Conservation (phyloP, 2,888 invertebrate genomes). For the Nomada flava region DNA sequence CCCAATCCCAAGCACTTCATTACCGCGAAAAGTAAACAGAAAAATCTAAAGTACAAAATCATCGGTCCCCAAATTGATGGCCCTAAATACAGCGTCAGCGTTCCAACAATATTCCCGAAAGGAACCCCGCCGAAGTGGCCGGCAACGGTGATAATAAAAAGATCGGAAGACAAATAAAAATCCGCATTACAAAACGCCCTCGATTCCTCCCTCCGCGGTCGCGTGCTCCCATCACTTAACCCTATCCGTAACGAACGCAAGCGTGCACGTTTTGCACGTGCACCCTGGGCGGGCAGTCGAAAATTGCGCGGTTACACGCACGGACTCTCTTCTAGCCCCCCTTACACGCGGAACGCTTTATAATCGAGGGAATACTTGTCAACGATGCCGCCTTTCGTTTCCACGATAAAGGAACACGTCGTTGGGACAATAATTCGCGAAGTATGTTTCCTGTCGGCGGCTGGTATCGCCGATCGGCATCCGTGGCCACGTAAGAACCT, state of each 20-base stretch:
- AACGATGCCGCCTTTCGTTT: slow-evolving; percentile 56
- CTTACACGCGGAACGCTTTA: neutral
- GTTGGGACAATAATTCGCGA: slow-evolving; percentile 64
- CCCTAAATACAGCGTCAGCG: too few species aligned
- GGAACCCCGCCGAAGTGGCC: neutral
- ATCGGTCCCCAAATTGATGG: too few species aligned
- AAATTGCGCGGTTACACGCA: slow-evolving; percentile 58
- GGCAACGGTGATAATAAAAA: neutral
- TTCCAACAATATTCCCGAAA: too few species aligned
- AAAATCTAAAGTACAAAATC: too few species aligned
- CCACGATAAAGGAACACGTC: slow-evolving; percentile 55
- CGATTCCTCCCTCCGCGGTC: slow-evolving; percentile 10
- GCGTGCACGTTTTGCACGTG: slow-evolving; percentile 25
- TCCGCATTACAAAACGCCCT: slow-evolving; percentile 1
- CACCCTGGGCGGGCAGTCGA: slow-evolving; percentile 20
- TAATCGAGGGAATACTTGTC: slow-evolving; percentile 59
- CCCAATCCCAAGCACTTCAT: too few species aligned
- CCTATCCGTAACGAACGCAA: slow-evolving; percentile 27
- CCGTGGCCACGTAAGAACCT: slow-evolving; percentile 55
- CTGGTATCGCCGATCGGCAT: slow-evolving; percentile 64
- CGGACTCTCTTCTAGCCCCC: neutral
- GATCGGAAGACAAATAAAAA: neutral
- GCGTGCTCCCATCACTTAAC: slow-evolving; percentile 38
- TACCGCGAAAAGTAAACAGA: too few species aligned
- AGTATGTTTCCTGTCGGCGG: slow-evolving; percentile 62